Conservation (phyloP, 2,113 vertebrate genomes). For the Pseudorectes ferrugineus region DNA sequence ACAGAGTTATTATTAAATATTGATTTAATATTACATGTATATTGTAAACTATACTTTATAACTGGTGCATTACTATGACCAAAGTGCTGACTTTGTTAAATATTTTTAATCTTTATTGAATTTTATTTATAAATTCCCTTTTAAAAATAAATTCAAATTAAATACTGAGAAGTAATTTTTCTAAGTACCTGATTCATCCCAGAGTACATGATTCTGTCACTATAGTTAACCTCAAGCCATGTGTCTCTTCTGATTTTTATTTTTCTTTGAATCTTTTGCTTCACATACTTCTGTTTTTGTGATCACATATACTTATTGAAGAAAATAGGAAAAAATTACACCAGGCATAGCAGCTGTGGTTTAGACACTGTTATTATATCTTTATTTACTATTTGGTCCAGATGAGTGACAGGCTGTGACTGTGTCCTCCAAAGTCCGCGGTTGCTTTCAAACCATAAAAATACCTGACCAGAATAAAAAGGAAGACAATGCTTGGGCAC, state of each 20-base stretch:
- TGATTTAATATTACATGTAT: background rate
- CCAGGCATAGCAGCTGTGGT: background rate
- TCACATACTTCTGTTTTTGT: background rate
- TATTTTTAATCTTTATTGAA: background rate
- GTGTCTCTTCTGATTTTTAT: background rate
- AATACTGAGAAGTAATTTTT: background rate
- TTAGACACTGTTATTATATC: background rate
- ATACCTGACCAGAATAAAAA: background rate
- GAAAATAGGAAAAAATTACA: background rate
- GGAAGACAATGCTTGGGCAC: background rate
- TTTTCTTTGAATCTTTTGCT: background rate
- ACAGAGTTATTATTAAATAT: background rate
- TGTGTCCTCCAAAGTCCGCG: background rate
- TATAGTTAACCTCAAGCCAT: background rate
- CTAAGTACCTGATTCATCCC: background rate
- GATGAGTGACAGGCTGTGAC: background rate
- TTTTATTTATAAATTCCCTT: background rate
- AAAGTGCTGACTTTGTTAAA: background rate
- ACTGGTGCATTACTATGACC: background rate
- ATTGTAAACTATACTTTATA: background rate
- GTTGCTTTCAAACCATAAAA: background rate
- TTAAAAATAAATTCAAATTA: background rate
- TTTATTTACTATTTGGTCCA: background rate
- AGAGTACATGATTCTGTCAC: background rate
- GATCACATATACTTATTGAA: background rate